phyloP scores from a whole-genome alignment of 2,888 invertebrate species.

The Empis stercorea region DNA sequence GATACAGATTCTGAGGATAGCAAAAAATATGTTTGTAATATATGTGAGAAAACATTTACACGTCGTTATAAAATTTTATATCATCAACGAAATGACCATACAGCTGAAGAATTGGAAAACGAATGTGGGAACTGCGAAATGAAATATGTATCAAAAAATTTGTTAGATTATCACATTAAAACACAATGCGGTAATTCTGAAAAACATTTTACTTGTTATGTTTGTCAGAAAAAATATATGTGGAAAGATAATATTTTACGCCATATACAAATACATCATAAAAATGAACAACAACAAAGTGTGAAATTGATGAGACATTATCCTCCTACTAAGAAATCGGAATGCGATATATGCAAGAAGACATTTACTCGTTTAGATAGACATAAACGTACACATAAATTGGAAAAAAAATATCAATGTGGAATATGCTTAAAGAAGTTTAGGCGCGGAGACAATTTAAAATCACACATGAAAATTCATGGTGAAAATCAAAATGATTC shows the following conservation, averaged over 20 bases:
- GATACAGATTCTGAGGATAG: constrained; percentile 28
- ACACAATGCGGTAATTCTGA: constrained; percentile 28
- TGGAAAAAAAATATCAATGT: constrained; percentile 42
- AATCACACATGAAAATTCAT: constrained; percentile 45
- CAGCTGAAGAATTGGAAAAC: constrained; percentile 38
- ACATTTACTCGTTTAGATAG: constrained; percentile 50
- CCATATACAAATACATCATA: constrained; percentile 22
- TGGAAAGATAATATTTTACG: constrained; percentile 28
- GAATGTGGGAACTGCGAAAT: constrained; percentile 42
- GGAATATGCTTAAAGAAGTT: constrained; percentile 44
- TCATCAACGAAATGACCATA: constrained; percentile 28
- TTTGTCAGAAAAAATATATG: constrained; percentile 31
- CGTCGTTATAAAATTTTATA: constrained; percentile 27
- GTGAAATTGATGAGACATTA: background rate
- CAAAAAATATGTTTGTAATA: constrained; percentile 21
- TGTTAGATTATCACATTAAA: constrained; percentile 41
- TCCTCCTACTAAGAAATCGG: constrained; percentile 31
- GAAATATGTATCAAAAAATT: constrained; percentile 40
- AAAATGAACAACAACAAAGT: constrained; percentile 3
- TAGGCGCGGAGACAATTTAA: constrained; percentile 44
- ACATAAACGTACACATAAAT: constrained; percentile 48
- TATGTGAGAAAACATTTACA: constrained; percentile 25
- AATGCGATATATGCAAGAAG: constrained; percentile 50
- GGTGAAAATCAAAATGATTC: constrained; percentile 20
- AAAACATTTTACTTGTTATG: constrained; percentile 25